Evolutionary conservation across 1,140 invertebrate genomes (phyloP).

Genomic region (Thaumetopoea pityocampa): DNA sequence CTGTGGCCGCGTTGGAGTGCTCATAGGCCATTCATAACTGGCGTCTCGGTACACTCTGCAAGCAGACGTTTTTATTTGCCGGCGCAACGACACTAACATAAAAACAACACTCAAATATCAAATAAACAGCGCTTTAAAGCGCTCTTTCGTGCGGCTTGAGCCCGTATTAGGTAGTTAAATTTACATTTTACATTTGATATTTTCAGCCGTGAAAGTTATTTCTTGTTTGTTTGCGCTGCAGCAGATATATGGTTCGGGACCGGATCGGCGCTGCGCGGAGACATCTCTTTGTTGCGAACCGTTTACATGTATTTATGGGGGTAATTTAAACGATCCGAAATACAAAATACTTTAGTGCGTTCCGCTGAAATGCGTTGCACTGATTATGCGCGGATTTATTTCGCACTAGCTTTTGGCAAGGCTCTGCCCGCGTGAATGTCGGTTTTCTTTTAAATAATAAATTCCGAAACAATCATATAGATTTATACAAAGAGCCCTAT

Average conservation of each 20-base stretch:
- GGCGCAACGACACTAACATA: constrained; percentile 49
- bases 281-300: constrained; percentile 51
- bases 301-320: constrained; percentile 61
- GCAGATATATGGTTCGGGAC: constrained; percentile 47
- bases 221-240: constrained; percentile 38
- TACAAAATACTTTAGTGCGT: constrained; percentile 18
- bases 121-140: constrained; percentile 65
- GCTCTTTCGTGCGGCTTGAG: constrained; percentile 42
- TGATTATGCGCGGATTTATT: constrained; percentile 18
- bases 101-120: constrained; percentile 67
- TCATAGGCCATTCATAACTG: constrained; percentile 65
- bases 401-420: neutral
- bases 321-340: constrained; percentile 36
- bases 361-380: constrained; percentile 17
- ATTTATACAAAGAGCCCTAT: no score
- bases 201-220: constrained; percentile 61
- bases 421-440: no score
- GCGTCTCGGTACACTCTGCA: constrained; percentile 25
- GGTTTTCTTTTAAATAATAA: no score
- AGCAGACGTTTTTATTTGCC: constrained; percentile 70
- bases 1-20: constrained; percentile 34
- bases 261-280: constrained; percentile 29
- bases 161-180: constrained; percentile 70
- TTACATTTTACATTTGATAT: constrained; percentile 69
- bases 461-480: no score